Base-by-base conservation (phyloP, 2,113 vertebrate genomes). In the Megatriorchis doriae region DNA sequence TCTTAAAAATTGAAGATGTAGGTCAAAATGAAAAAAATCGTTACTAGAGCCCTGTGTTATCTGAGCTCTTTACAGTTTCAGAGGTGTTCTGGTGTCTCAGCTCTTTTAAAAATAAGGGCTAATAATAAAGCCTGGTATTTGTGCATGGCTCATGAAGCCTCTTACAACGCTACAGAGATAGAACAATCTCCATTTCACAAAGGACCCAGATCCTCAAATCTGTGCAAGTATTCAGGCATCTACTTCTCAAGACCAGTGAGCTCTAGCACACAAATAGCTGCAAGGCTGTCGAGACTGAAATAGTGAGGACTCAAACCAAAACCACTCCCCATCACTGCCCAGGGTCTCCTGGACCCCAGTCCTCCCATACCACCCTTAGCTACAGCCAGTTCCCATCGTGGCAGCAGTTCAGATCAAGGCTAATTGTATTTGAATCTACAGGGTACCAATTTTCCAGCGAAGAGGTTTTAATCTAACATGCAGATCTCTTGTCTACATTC, bases 381-480 rank as follows among this genome's bases (percentile, higher is more conserved):
- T 23, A 4, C 2, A 68, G 58, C 86, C 66, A 14, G 50, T 21
- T 85, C 91, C 81, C 84, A 67, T 42, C 1, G 2, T 18, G 53
- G 93, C 74, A 88, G 91, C 78, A 21, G 89, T 40, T 96, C 91
- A 88, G 96, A 96, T 70, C 93, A 78, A 59, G 93, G 96, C 95
- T 97, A 96, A 97, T 88, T 93, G 78, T 83, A 7, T 96, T 85
- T 91, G 89, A 96, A 96, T 90, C 94, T 97, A 95, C 95, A 90
- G 91, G 96, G 94, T 74, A 96, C 96, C 94, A 94, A 96, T 97
- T 97, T 97, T 97, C 97, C 96, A 97, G 94, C 90, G 4, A 85
- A 81, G 87, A 94, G 96, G 89, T 96, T 97, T 97, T 97, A 97
- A 97, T 97, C 97, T 97, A 97, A 97, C 93, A 71, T 63, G 96